Base-by-base conservation (phyloP, 2,113 vertebrate species). In the Sapajus apella region DNA sequence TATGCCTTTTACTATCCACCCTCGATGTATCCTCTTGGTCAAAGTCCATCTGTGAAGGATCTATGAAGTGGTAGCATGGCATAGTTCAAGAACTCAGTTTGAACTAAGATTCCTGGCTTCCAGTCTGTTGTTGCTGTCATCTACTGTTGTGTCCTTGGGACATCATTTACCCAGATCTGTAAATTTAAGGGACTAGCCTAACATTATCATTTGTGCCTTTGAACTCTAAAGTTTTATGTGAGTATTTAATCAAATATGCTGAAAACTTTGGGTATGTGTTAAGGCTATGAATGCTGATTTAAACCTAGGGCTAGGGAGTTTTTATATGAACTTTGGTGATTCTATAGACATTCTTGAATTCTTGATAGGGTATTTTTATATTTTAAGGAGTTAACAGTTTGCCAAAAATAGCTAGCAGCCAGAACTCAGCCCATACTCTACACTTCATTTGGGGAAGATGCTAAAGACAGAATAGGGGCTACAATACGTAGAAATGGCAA, bases 381-480 rank as follows among this genome's bases (percentile, higher is more conserved):
- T 83, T 91, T 83, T 90, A 86, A 91, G 61, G 37, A 90, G 16
- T 91, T 89, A 47, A 30, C 13, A 55, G n/a, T 95, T 94, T 86
- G 37, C 50, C 68, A 73, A 68, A 88, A 83, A 90, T 35, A 91
- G 35, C 47, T 80, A 81, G 72, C 32, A 55, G 35, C 27, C 40
- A 70, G 32, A 89, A 82, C 32, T 47, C 11, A 83, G n/a, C 68
- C 58, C 55, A 86, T 21, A 10, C 3, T 77, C 20, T 96, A 79
- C 12, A 8, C 50, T 93, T n/a, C 35, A 32, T 50, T 72, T 70
- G 30, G 37, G 64, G 32, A 91, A 66, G 81, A 90, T 37, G 70
- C 50, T 64, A 35, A 92, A 45, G 37, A 66, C 76, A 87, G 81
- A 84, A 66, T 56, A 35, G 56, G 81, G 52, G 27, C 91, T 80